Percentiles rank a stretch among this genome's conserved stretches.
Conservation (phyloP, 2,797 vertebrate species). For the Kryptopterus vitreolus region DNA sequence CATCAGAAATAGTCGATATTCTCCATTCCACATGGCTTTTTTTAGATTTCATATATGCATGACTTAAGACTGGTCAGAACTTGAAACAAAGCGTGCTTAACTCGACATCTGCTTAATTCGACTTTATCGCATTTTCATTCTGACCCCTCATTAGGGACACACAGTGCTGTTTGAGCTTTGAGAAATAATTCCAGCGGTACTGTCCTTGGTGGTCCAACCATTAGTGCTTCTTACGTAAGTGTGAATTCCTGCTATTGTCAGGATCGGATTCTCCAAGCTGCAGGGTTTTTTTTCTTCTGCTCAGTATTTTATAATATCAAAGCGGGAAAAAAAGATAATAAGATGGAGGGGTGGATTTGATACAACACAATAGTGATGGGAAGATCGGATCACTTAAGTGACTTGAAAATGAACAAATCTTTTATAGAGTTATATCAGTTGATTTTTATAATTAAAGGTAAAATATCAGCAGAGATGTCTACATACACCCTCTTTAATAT, state of each 20-base stretch:
- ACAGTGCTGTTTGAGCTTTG: slow-evolving; percentile 6
- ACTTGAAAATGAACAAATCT: too few relatives aligned
- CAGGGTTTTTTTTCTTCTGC: slow-evolving; percentile 5
- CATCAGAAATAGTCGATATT: not conserved
- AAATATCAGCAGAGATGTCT: too few relatives aligned
- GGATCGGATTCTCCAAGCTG: not conserved
- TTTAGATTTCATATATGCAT: not conserved
- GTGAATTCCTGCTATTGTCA: slow-evolving; percentile 16
- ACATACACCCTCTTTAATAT: too few relatives aligned
- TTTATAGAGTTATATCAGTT: too few relatives aligned
- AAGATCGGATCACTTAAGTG: too few relatives aligned
- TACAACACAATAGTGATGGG: too few relatives aligned
- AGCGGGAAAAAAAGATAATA: too few relatives aligned
- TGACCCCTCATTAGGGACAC: slow-evolving; percentile 24
- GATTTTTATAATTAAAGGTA: too few relatives aligned
- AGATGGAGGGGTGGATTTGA: too few relatives aligned
- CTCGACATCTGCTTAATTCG: not conserved
- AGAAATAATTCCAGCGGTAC: slow-evolving; percentile 16
- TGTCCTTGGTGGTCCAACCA: slow-evolving; percentile 17
- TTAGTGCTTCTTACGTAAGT: slow-evolving; percentile 24
- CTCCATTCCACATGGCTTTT: not conserved
- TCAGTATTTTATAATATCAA: not conserved
- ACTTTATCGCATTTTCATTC: not conserved
- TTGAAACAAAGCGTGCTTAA: not conserved
- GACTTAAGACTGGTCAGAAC: not conserved